Evolutionary conservation across 2,113 vertebrate genomes (phyloP).

Genomic region (Onychostoma macrolepis): DNA sequence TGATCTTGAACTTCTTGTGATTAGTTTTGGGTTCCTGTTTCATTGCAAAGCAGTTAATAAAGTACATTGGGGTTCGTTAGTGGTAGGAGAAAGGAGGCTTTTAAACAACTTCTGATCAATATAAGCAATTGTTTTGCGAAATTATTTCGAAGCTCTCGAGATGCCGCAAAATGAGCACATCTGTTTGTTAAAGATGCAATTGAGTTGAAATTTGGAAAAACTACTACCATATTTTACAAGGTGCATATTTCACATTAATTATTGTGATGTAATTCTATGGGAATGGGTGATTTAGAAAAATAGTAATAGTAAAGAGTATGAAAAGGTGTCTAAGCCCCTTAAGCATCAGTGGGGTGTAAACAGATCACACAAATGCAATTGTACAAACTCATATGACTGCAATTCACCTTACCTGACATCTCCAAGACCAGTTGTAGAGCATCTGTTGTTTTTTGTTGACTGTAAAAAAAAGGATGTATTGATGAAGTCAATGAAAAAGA

Average conservation of each 20-base stretch:
- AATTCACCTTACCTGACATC: neutral
- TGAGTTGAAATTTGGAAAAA: no score
- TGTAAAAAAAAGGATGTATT: slow-evolving; percentile 53
- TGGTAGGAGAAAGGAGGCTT: neutral
- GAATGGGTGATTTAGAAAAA: neutral
- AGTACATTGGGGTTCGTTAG: neutral
- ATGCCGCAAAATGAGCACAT: no score
- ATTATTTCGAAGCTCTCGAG: no score
- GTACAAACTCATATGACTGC: no score
- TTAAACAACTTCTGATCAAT: neutral
- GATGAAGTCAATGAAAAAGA: slow-evolving; percentile 24
- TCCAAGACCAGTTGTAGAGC: neutral
- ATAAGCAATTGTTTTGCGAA: neutral
- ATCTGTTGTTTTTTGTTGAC: slow-evolving; percentile 27
- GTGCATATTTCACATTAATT: no score
- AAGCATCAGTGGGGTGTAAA: neutral
- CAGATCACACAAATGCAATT: neutral
- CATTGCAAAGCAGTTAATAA: neutral
- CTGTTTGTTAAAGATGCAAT: no score
- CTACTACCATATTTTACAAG: neutral
- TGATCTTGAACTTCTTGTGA: neutral
- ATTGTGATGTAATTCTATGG: neutral
- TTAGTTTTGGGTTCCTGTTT: neutral
- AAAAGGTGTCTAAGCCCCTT: neutral
- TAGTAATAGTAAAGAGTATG: neutral